Percentiles rank a stretch among this genome's conserved stretches.
Evolutionary conservation across 2,113 vertebrate species (phyloP).

Genomic region (Machaerirhynchus nigripectus): DNA sequence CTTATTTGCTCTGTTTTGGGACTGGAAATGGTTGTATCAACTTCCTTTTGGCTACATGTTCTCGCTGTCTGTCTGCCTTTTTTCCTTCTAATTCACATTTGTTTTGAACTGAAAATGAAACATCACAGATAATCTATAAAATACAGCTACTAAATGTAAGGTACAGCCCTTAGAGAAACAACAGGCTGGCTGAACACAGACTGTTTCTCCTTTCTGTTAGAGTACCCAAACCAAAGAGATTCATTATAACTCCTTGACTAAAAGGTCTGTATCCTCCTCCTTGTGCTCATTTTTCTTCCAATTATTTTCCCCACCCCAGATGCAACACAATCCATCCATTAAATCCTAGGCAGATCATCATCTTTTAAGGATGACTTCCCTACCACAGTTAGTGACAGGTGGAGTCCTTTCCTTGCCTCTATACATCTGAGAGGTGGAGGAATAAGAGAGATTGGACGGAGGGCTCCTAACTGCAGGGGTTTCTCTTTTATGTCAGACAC

Average conservation of each 20-base stretch:
- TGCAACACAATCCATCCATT: neutral
- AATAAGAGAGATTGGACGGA: neutral
- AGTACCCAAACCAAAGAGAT: neutral
- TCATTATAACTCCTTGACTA: neutral
- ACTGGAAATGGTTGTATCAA: neutral
- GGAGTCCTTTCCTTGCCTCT: neutral
- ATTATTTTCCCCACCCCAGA: neutral
- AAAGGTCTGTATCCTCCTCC: neutral
- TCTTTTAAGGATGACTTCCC: neutral
- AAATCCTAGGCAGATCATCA: neutral
- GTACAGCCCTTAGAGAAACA: neutral
- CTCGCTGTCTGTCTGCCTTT: neutral
- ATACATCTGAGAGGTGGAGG: neutral
- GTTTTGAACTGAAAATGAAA: conserved; percentile 6
- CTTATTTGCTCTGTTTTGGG: neutral
- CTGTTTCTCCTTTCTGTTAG: neutral
- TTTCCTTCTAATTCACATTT: neutral
- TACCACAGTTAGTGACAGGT: too few species aligned
- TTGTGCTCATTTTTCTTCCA: neutral
- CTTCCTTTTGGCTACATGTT: neutral
- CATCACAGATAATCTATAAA: neutral
- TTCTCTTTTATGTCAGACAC: neutral
- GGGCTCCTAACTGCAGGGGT: neutral
- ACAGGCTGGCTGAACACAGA: neutral
- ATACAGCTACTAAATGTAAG: neutral